phyloP scores from a whole-genome alignment of 2,888 invertebrate genomes.

The Bedellia somnulentella region DNA sequence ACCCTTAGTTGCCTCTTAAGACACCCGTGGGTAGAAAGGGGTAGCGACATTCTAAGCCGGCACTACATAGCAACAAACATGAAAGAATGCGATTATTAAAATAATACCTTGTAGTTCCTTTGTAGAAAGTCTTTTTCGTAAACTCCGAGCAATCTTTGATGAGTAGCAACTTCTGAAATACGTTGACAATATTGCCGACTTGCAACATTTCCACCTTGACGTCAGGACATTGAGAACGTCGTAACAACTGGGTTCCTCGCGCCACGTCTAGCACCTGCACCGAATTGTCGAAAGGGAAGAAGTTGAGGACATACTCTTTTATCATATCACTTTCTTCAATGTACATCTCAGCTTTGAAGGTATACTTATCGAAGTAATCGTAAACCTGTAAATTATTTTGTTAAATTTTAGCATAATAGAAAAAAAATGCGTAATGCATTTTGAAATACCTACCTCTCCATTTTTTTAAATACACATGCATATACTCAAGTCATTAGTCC shows the following conservation, averaged over 20 bases:
- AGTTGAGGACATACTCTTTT: slow-evolving; percentile 72
- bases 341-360: slow-evolving; percentile 82
- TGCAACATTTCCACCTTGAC: slow-evolving; percentile 68
- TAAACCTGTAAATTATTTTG: slow-evolving; percentile 37
- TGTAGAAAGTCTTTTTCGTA: slow-evolving; percentile 64
- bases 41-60: too few species aligned
- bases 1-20: too few species aligned
- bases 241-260: slow-evolving; percentile 63
- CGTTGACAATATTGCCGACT: slow-evolving; percentile 71
- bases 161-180: slow-evolving; percentile 72
- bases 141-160: slow-evolving; percentile 71
- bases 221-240: slow-evolving; percentile 65
- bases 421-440: too few species aligned
- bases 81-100: too few species aligned
- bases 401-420: too few species aligned
- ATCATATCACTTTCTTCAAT: slow-evolving; percentile 72
- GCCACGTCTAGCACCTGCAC: slow-evolving; percentile 73
- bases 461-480: too few species aligned
- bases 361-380: slow-evolving; percentile 57
- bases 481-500: too few species aligned
- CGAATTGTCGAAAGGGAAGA: slow-evolving; percentile 75
- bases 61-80: too few species aligned
- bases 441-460: too few species aligned
- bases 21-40: too few species aligned
- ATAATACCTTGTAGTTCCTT: slow-evolving; percentile 68